phyloP scores from a whole-genome alignment of 2,888 invertebrate species.

The Carpatolechia fugitivella region DNA sequence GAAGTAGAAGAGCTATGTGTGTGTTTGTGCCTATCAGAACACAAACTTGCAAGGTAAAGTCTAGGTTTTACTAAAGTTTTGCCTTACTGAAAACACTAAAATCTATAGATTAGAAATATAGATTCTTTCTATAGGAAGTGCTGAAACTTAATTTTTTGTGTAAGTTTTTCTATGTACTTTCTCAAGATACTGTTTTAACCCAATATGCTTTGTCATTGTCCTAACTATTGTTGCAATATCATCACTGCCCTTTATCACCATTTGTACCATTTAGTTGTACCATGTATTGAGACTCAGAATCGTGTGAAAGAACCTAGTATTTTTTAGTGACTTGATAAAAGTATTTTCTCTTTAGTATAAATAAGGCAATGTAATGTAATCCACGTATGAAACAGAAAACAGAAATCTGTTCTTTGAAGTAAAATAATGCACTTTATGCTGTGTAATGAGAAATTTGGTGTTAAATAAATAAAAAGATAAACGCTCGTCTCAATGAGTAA shows the following conservation, averaged over 20 bases:
- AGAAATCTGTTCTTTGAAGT: conserved; percentile 47
- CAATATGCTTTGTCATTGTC: conserved; percentile 18
- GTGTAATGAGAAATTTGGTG: conserved; percentile 61
- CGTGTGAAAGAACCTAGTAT: conserved; percentile 30
- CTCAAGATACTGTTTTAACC: conserved; percentile 37
- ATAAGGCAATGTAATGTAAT: conserved; percentile 47
- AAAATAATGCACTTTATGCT: conserved; percentile 48
- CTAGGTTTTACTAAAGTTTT: too few species aligned
- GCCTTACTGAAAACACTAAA: too few species aligned
- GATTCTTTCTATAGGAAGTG: too few species aligned
- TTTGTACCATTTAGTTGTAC: conserved; percentile 1
- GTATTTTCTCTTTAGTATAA: conserved; percentile 48
- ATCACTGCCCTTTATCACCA: background rate
- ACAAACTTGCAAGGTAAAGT: too few species aligned
- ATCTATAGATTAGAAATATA: too few species aligned
- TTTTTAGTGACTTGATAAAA: conserved; percentile 44
- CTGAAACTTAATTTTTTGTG: conserved; percentile 74
- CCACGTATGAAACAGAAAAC: conserved; percentile 44
- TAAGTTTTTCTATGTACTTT: conserved; percentile 49
- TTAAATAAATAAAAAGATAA: conserved; percentile 67
- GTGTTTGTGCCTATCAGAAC: too few species aligned
- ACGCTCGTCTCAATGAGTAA: too few species aligned
- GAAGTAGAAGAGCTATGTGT: too few species aligned
- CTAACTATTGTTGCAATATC: background rate
- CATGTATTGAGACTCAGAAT: conserved; percentile 21